phyloP scores from a whole-genome alignment of 2,113 vertebrate genomes.

The Dromaius novaehollandiae region DNA sequence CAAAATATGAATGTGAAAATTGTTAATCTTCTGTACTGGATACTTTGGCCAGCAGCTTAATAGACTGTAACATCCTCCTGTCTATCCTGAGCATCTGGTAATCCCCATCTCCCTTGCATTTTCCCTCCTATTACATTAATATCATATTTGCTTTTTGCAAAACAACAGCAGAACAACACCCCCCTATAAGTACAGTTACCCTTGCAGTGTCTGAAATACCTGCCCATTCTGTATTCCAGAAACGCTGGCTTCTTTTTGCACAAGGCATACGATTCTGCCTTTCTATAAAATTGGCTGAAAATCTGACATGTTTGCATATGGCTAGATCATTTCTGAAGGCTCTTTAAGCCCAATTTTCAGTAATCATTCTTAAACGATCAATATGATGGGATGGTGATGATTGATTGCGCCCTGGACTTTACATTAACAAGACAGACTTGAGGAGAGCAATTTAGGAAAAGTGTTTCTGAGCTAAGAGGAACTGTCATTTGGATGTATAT shows the following conservation, averaged over 20 bases:
- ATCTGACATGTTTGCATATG: neutral
- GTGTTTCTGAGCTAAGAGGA: neutral
- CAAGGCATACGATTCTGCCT: neutral
- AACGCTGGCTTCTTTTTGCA: neutral
- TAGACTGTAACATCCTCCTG: neutral
- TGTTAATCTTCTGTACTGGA: neutral
- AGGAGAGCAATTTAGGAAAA: neutral
- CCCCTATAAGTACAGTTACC: neutral
- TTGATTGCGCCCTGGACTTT: neutral
- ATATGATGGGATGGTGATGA: neutral
- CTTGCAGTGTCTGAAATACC: neutral
- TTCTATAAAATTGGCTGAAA: neutral
- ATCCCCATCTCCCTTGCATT: neutral
- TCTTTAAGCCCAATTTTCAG: neutral
- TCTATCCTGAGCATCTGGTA: neutral
- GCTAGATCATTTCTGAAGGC: neutral
- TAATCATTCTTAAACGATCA: neutral
- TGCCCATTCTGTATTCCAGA: neutral
- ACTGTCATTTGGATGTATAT: neutral
- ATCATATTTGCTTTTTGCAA: neutral
- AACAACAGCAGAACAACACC: neutral
- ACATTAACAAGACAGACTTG: neutral
- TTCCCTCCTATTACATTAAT: neutral
- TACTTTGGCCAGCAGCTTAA: neutral
- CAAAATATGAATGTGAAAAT: neutral